These are phyloP conservation scores for Catharus fuscescens DNA, from an alignment of 2,113 vertebrate genomes.

Conservation along the genomic window DNA sequence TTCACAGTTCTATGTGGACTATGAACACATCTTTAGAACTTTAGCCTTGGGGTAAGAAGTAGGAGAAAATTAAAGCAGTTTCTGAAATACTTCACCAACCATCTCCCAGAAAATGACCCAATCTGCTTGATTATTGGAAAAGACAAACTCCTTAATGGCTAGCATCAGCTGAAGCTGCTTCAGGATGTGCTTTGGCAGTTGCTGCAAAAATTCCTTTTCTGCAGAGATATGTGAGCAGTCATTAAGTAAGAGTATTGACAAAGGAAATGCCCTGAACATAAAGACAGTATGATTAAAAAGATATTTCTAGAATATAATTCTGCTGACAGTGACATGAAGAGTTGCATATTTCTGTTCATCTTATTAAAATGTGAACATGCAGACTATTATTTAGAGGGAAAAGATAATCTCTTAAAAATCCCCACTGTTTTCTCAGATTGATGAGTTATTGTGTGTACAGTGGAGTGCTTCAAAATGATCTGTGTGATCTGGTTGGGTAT, in stretches of 20 bases:
- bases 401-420: not conserved
- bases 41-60: conserved; percentile 35
- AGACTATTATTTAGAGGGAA: not conserved
- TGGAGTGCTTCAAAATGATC: not conserved
- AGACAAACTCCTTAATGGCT: conserved; percentile 54
- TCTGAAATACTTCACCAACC: conserved; percentile 36
- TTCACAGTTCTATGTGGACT: conserved; percentile 22
- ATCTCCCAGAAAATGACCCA: conserved; percentile 44
- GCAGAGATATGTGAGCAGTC: not conserved
- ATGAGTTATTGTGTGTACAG: not conserved
- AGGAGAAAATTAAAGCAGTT: conserved; percentile 54
- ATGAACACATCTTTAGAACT: conserved; percentile 28
- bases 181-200: conserved; percentile 6
- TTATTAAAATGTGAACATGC: not conserved
- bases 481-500: not conserved
- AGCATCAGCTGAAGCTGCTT: conserved; percentile 18
- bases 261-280: not conserved
- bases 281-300: not conserved
- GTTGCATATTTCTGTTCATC: conserved; percentile 5
- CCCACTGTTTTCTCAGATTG: not conserved
- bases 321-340: not conserved
- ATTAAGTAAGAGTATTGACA: not conserved
- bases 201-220: conserved; percentile 23
- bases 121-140: conserved; percentile 58
- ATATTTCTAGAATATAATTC: not conserved